These are phyloP conservation scores for Platycnemis pennipes DNA, from an alignment of 2,888 invertebrate species.

Conservation along the genomic window DNA sequence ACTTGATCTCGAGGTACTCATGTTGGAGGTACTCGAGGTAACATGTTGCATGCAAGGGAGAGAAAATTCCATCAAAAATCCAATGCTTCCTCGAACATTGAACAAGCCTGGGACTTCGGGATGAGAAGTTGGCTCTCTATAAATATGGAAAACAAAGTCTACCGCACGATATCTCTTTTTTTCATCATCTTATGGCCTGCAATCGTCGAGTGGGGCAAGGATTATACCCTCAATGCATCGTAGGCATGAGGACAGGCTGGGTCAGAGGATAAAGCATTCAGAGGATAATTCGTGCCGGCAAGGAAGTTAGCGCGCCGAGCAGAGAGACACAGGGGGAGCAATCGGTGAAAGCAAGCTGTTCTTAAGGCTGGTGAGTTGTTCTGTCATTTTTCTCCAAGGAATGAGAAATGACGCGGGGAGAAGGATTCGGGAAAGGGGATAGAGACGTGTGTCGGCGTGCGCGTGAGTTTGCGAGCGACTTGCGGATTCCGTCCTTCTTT, in stretches of 20 bases:
- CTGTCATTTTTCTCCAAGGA: neutral
- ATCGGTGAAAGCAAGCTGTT: neutral
- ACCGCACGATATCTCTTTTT: too few relatives aligned
- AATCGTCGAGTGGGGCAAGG: too few relatives aligned
- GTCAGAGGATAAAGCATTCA: neutral
- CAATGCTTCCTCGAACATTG: too few relatives aligned
- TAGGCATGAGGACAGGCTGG: neutral
- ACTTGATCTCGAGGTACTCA: too few relatives aligned
- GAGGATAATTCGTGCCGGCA: neutral
- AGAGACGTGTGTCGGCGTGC: neutral
- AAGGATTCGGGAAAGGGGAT: neutral
- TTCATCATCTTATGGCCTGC: too few relatives aligned
- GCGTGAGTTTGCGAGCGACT: slow-evolving; percentile 37
- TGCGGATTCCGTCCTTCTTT: slow-evolving; percentile 42
- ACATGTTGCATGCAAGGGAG: too few relatives aligned
- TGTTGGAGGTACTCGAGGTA: too few relatives aligned
- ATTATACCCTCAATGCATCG: too few relatives aligned
- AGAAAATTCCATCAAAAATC: too few relatives aligned
- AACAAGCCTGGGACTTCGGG: too few relatives aligned
- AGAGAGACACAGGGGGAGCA: neutral
- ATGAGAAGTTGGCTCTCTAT: too few relatives aligned
- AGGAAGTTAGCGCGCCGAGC: slow-evolving; percentile 38
- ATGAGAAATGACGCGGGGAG: neutral
- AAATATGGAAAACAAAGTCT: too few relatives aligned
- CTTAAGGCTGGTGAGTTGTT: neutral